Base-by-base conservation (phyloP, 1,140 invertebrate species). In the Drosophila trapezifrons region DNA sequence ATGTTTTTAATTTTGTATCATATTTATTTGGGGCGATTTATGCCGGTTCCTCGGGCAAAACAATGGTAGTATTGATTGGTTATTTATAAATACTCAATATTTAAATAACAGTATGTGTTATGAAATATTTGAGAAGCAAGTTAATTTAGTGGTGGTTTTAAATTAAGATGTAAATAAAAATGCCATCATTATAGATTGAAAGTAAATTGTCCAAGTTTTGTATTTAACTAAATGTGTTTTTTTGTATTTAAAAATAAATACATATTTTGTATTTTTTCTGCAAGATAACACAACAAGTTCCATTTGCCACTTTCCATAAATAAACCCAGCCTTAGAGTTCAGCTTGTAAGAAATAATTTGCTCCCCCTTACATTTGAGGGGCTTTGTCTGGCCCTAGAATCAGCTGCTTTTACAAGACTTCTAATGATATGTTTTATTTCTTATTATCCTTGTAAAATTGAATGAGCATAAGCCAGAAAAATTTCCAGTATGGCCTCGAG, bases 391-490 rank as follows among this genome's bases (percentile, higher is more conserved):
- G 27, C 49, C 45, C 15, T 58, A 37, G 49, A 32, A 59, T 51
- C 37, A 32, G 40, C 40, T 32, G 47, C 10, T 55, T 32, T 63
- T 49, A 64, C 22, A 8, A 37, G 38, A 35, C 27, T 2, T 10
- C 37, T 59, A 49, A 47, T 72, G 35, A 71, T 59, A 73, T 32
- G 37, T 52, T 49, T 32, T 72, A 47, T 72, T 72, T 45, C 35
- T 18, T 70, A 47, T 72, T 73, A 52, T 73, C 22, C 67, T 35
- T n/a, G 29, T 72, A 22, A 43, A 72, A 59, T 72, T 71, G 45
- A 72, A 37, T 51, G 20, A 72, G 54, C 27, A 51, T 37, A 40
- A 43, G 22, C 22, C 17, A 27, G 59, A 20, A 8, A 51, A 42
- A 49, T 37, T 46, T 72, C 35, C 27, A 59, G 70, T 17, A 59